Percentiles rank a stretch among this genome's conserved stretches.
Conservation (phyloP, 2,888 invertebrate species). For the Parthenolecanium corni region DNA sequence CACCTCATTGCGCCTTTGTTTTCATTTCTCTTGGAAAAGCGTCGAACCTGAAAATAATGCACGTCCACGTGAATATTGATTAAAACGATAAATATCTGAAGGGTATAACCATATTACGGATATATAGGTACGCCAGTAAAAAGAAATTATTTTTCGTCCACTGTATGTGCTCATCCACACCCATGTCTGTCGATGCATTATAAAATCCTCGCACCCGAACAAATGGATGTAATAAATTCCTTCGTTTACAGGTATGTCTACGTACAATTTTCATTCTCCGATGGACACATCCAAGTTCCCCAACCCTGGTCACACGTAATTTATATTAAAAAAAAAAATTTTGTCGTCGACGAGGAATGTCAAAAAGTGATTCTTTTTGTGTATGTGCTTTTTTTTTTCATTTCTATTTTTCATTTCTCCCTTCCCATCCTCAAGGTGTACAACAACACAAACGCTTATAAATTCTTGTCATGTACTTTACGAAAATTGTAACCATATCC, state of each 20-base stretch:
- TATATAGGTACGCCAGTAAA: background rate
- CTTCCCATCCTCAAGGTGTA: background rate
- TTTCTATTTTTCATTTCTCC: no score
- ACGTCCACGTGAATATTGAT: background rate
- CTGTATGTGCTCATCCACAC: background rate
- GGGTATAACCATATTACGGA: no score
- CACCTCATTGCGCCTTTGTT: slow-evolving; percentile 37
- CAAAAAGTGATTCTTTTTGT: no score
- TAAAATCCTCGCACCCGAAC: no score
- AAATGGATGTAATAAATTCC: no score
- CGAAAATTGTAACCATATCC: slow-evolving; percentile 19
- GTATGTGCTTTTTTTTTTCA: no score
- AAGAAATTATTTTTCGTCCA: background rate
- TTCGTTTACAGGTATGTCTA: no score
- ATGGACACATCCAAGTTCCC: background rate
- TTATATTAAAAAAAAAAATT: no score
- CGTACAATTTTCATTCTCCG: no score
- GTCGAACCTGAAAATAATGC: background rate
- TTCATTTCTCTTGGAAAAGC: background rate
- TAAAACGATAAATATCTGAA: no score
- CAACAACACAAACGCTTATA: background rate
- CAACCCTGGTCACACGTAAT: background rate
- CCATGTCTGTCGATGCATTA: no score
- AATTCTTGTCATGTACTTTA: slow-evolving; percentile 23
- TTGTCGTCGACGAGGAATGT: no score